These are phyloP conservation scores for Pterois miles DNA, from an alignment of 2,797 vertebrate genomes.

Conservation along the genomic window DNA sequence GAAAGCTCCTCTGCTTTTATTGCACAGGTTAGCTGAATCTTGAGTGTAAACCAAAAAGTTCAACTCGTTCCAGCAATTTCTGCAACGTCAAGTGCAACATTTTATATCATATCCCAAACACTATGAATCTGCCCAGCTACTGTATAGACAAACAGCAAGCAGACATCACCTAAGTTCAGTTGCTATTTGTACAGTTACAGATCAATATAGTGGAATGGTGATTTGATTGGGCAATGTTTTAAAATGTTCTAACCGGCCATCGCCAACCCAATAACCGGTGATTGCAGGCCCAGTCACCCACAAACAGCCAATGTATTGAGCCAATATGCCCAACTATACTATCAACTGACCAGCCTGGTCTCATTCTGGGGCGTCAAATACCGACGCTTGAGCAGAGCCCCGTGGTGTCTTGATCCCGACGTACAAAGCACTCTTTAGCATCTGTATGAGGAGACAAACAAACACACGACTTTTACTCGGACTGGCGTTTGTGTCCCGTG, in stretches of 20 bases:
- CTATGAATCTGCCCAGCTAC: not conserved
- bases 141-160: not conserved
- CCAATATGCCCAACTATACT: no score
- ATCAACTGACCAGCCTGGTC: not conserved
- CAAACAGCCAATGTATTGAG: no score
- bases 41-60: not conserved
- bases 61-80: not conserved
- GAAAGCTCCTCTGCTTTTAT: slow-evolving; percentile 8
- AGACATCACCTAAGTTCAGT: not conserved
- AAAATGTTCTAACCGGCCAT: no score
- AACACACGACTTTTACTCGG: not conserved
- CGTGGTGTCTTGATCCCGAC: no score
- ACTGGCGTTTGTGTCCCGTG: not conserved
- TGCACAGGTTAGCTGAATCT: not conserved
- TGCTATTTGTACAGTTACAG: not conserved
- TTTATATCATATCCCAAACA: not conserved
- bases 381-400: no score
- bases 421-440: no score
- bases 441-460: not conserved
- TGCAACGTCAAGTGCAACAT: not conserved
- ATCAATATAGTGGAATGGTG: not conserved
- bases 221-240: no score
- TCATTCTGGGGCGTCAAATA: no score
- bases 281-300: no score
- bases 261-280: no score